phyloP scores from a whole-genome alignment of 2,113 vertebrate genomes.

The Tragelaphus scriptus region DNA sequence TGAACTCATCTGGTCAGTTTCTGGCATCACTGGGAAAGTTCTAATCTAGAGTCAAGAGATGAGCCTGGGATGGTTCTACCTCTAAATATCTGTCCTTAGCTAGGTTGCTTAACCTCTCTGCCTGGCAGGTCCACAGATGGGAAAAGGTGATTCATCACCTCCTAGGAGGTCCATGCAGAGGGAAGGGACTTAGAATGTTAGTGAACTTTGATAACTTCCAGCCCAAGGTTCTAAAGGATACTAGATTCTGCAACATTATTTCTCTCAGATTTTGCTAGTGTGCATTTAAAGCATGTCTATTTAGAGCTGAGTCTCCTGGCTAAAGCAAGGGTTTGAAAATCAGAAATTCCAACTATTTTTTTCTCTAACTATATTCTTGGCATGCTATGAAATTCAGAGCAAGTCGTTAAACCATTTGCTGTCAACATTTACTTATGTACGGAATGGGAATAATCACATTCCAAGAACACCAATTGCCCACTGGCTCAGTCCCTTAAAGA shows the following conservation, averaged over 20 bases:
- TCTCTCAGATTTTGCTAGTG: background rate
- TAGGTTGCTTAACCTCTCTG: background rate
- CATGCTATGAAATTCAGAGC: background rate
- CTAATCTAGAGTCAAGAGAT: background rate
- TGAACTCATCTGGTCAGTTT: background rate
- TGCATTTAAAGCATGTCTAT: background rate
- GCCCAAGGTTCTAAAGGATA: background rate
- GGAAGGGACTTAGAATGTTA: background rate
- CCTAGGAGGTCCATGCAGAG: background rate
- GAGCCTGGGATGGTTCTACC: background rate
- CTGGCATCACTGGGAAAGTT: background rate
- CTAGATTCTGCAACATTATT: background rate
- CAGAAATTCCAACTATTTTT: background rate
- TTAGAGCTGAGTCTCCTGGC: background rate
- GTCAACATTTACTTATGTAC: background rate
- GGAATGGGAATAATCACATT: background rate
- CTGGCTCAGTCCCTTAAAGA: background rate
- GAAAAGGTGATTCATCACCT: background rate
- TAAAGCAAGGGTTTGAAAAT: slow-evolving; percentile 17
- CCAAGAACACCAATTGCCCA: background rate
- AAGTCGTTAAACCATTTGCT: background rate
- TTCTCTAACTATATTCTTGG: background rate
- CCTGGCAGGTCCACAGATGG: background rate
- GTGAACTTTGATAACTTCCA: background rate
- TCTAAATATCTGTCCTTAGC: background rate